Conservation (phyloP, 2,113 vertebrate species). For the Dicerorhinus sumatrensis region DNA sequence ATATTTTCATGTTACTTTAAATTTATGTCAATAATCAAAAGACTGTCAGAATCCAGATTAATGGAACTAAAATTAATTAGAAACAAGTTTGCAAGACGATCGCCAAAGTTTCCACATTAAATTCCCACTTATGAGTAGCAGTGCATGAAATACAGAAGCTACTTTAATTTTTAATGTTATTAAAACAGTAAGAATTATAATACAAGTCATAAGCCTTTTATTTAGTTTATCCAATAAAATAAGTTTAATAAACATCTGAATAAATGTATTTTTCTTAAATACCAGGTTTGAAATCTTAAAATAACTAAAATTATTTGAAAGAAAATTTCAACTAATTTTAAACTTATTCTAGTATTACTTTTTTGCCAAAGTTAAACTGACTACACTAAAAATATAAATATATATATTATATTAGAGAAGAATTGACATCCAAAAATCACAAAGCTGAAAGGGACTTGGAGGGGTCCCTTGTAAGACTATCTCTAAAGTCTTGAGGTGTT, state of each 20-base stretch:
- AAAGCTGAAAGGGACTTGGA: neutral
- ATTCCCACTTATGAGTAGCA: neutral
- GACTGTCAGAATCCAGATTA: neutral
- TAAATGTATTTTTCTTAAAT: slow-evolving; percentile 17
- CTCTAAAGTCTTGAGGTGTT: neutral
- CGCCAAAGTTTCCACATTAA: neutral
- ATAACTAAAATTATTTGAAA: neutral
- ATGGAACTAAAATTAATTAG: slow-evolving; percentile 39
- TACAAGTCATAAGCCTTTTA: neutral
- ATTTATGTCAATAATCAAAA: neutral
- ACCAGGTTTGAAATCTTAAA: neutral
- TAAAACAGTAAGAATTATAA: slow-evolving; percentile 10
- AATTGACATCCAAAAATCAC: neutral
- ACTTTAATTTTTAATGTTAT: slow-evolving; percentile 53
- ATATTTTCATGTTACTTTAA: neutral
- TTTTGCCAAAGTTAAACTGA: neutral
- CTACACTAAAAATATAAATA: neutral
- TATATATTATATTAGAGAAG: neutral
- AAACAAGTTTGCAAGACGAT: neutral
- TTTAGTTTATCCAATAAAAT: slow-evolving; percentile 33
- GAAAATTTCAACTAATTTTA: neutral
- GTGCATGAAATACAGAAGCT: neutral
- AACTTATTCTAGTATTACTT: slow-evolving; percentile 21
- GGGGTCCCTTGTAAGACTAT: neutral
- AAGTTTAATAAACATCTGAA: slow-evolving; percentile 18